phyloP scores from a whole-genome alignment of 2,888 invertebrate species.

The Flexamia atlantica region DNA sequence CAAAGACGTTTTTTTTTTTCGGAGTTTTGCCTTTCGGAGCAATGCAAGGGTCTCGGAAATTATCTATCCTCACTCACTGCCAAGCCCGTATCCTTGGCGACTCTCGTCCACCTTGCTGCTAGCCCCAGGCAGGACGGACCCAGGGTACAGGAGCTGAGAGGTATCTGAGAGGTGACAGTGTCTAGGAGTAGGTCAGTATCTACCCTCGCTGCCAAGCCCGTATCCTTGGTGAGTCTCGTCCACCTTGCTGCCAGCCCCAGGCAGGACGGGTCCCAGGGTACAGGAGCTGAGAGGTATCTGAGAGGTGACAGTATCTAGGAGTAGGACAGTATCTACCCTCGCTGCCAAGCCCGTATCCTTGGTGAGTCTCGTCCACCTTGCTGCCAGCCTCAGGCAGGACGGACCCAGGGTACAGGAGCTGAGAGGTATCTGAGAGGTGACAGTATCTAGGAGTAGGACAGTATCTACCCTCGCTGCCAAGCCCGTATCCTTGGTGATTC shows the following conservation, averaged over 20 bases:
- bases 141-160: background rate
- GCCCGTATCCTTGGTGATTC: slow-evolving; percentile 14
- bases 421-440: too few relatives aligned
- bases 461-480: slow-evolving; percentile 36
- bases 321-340: too few relatives aligned
- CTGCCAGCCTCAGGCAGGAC: background rate
- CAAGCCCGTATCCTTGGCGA: slow-evolving; percentile 25
- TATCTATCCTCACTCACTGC: too few relatives aligned
- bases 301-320: slow-evolving; percentile 25
- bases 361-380: slow-evolving; percentile 16
- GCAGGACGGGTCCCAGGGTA: background rate
- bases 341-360: slow-evolving; percentile 35
- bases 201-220: slow-evolving; percentile 33
- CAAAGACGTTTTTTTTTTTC: too few relatives aligned
- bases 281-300: too few relatives aligned
- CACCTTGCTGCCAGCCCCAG: slow-evolving; percentile 10
- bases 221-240: slow-evolving; percentile 20
- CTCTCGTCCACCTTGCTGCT: slow-evolving; percentile 21
- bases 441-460: slow-evolving; percentile 19
- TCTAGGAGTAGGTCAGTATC: too few relatives aligned
- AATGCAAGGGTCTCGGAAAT: too few relatives aligned
- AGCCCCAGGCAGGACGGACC: background rate
- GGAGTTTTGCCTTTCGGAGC: too few relatives aligned
- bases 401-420: background rate
- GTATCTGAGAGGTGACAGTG: too few relatives aligned